A percentile compares a stretch with the other conserved stretches of the same genome.
Conservation (phyloP, 2,888 invertebrate genomes). For the Ormyrus pomaceus region DNA sequence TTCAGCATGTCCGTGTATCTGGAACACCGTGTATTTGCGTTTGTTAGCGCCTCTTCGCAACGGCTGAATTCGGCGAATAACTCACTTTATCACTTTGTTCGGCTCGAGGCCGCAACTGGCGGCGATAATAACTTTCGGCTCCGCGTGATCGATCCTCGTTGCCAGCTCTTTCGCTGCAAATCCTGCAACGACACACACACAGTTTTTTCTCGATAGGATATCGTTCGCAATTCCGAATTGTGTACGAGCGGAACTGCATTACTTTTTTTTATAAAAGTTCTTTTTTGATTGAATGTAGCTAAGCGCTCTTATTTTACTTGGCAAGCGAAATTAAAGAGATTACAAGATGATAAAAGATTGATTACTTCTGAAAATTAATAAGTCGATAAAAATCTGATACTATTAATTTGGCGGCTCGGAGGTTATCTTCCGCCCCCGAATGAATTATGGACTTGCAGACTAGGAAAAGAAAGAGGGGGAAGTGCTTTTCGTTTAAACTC, state of each 20-base stretch:
- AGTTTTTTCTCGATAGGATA: not conserved
- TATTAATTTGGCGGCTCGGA: not conserved
- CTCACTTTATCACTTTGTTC: slow-evolving; percentile 85
- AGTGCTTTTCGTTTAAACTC: not conserved
- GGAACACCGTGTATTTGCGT: not conserved
- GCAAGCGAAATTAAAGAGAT: no score
- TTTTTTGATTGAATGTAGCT: no score
- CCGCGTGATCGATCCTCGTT: slow-evolving; percentile 90
- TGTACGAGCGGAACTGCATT: not conserved
- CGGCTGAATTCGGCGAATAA: not conserved
- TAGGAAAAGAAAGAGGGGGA: not conserved
- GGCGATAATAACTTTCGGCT: slow-evolving; percentile 92
- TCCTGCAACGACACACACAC: slow-evolving; percentile 76
- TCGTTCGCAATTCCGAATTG: not conserved
- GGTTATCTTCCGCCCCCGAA: not conserved
- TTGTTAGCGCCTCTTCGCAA: not conserved
- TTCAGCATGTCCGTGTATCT: slow-evolving; percentile 88
- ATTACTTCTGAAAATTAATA: not conserved
- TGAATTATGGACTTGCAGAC: no score
- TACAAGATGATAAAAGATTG: no score
- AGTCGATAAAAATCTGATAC: not conserved
- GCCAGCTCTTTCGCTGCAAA: slow-evolving; percentile 93
- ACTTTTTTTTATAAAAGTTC: not conserved
- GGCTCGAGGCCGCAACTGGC: slow-evolving; percentile 96
- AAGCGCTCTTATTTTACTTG: no score